These are phyloP conservation scores for Orchesellides sinensis DNA, from an alignment of 2,888 invertebrate genomes.

Conservation along the genomic window DNA sequence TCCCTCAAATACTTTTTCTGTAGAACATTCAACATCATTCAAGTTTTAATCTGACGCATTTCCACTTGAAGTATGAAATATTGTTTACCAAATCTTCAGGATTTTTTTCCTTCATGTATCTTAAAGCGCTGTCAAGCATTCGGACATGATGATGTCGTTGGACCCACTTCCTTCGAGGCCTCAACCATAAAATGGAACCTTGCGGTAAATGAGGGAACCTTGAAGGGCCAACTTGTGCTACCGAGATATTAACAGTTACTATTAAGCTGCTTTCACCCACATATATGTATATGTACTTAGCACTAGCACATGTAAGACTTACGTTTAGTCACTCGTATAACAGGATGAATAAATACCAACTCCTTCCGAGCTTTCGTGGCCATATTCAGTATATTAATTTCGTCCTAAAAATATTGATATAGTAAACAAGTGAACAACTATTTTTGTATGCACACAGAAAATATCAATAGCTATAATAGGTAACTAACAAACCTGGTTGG, in stretches of 20 bases:
- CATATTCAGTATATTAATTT: neutral
- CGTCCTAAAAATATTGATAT: neutral
- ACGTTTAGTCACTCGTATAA: constrained; percentile 24
- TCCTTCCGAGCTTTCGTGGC: constrained; percentile 33
- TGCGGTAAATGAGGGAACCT: constrained; percentile 20
- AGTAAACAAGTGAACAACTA: too few species aligned
- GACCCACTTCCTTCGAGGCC: constrained; percentile 46
- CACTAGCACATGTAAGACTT: neutral
- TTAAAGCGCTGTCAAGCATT: constrained; percentile 50
- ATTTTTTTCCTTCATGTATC: constrained; percentile 45
- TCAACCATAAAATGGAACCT: constrained; percentile 41
- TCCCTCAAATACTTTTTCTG: constrained; percentile 38
- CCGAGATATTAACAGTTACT: neutral
- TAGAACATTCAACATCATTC: neutral
- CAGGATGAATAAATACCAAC: constrained; percentile 29
- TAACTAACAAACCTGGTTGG: constrained; percentile 17
- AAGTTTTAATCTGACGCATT: neutral
- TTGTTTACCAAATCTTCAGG: constrained; percentile 28
- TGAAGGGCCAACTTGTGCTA: constrained; percentile 21
- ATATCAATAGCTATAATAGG: too few species aligned
- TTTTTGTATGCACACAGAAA: neutral
- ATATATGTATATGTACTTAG: too few species aligned
- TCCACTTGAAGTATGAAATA: neutral
- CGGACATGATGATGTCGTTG: constrained; percentile 63
- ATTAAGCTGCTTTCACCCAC: too few species aligned